Evolutionary conservation across 2,113 vertebrate genomes (phyloP).

Genomic region (Sebastes schlegelii): DNA sequence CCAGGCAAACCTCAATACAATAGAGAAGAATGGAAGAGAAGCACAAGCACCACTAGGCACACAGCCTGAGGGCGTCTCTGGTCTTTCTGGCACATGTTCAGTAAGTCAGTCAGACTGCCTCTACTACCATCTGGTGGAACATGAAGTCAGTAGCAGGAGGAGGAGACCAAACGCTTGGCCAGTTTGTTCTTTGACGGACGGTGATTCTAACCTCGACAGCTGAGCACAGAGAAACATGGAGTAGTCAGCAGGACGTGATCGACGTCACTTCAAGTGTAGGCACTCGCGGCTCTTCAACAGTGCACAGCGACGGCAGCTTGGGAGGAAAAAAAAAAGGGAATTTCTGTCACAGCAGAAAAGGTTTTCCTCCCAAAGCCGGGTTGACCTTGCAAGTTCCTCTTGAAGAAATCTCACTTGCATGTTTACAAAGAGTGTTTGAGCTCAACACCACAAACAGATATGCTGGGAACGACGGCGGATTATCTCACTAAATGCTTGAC

Average conservation of each 20-base stretch:
- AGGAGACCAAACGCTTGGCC: constrained; percentile 14
- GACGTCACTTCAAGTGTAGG: constrained; percentile 74
- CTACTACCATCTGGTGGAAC: constrained; percentile 7
- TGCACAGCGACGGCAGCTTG: constrained; percentile 66
- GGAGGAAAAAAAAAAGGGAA: neutral
- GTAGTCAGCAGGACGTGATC: constrained; percentile 64
- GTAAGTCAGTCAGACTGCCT: neutral
- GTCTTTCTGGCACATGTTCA: neutral
- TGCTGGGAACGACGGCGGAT: constrained; percentile 16
- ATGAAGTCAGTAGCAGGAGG: constrained; percentile 24
- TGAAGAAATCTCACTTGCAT: constrained; percentile 40
- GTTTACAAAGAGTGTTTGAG: constrained; percentile 42
- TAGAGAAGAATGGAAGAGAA: constrained; percentile 27
- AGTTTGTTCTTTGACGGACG: neutral
- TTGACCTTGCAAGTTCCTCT: constrained; percentile 22
- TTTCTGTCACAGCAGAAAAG: constrained; percentile 33
- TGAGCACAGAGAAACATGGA: constrained; percentile 43
- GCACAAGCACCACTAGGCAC: constrained; percentile 46
- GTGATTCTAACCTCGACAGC: constrained; percentile 24
- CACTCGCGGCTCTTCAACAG: constrained; percentile 80
- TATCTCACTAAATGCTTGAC: constrained; percentile 28
- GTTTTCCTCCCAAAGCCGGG: constrained; percentile 36
- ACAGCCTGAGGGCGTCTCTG: constrained; percentile 40
- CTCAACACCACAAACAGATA: constrained; percentile 48
- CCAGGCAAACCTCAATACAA: constrained; percentile 9